These are phyloP conservation scores for Stramonita haemastoma DNA, from an alignment of 2,888 invertebrate species.

Conservation along the genomic window DNA sequence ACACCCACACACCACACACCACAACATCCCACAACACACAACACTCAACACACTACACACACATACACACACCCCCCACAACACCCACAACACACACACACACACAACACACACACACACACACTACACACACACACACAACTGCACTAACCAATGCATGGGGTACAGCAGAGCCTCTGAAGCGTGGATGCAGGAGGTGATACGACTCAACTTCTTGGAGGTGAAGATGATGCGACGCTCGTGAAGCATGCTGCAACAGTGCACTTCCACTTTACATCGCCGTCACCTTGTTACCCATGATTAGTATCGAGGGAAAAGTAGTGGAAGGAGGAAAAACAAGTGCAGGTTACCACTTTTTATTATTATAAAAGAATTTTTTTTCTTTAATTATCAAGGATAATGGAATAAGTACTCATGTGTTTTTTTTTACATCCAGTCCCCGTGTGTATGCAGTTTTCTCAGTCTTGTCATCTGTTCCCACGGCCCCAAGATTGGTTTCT, in stretches of 20 bases:
- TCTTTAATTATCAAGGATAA: too few species aligned
- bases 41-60: slow-evolving; percentile 10
- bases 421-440: too few species aligned
- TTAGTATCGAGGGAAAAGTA: too few species aligned
- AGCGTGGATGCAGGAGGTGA: slow-evolving; percentile 91
- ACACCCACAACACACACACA: neutral
- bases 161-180: slow-evolving; percentile 96
- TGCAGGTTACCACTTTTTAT: too few species aligned
- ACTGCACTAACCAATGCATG: slow-evolving; percentile 89
- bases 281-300: too few species aligned
- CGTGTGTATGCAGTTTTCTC: too few species aligned
- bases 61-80: slow-evolving; percentile 15
- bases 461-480: too few species aligned
- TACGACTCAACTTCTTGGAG: slow-evolving; percentile 90
- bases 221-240: slow-evolving; percentile 96
- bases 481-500: too few species aligned
- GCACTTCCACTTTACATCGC: too few species aligned
- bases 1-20: neutral
- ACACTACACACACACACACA: neutral
- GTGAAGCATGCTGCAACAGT: slow-evolving; percentile 85
- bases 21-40: neutral
- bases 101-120: neutral
- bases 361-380: too few species aligned
- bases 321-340: too few species aligned
- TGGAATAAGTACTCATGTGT: too few species aligned